phyloP scores from a whole-genome alignment of 2,797 vertebrate genomes.

The Chaenodraco wilsoni region DNA sequence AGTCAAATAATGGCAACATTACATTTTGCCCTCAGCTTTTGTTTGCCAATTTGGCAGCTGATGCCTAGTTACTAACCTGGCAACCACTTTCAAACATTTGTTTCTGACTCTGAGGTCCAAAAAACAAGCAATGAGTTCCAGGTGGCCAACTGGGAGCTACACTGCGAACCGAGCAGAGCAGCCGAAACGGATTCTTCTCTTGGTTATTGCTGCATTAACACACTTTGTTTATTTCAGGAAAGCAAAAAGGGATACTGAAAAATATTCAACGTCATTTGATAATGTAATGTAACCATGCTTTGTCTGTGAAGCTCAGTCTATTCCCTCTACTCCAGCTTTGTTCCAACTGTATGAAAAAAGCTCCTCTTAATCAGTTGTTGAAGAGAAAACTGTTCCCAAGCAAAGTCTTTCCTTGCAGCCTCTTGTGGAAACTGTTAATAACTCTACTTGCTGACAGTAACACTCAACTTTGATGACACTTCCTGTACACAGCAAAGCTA shows the following conservation, averaged over 20 bases:
- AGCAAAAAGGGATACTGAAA: background rate
- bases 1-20: slow-evolving; percentile 2
- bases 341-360: background rate
- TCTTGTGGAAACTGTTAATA: background rate
- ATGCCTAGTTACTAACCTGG: slow-evolving; percentile 33
- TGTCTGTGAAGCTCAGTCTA: background rate
- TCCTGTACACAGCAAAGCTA: slow-evolving; percentile 18
- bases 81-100: slow-evolving; percentile 40
- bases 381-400: background rate
- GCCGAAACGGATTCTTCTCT: background rate
- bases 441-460: background rate
- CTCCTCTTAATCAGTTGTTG: background rate
- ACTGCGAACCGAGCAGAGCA: slow-evolving; percentile 15
- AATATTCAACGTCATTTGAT: background rate
- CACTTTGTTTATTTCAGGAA: slow-evolving; percentile 11
- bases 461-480: slow-evolving; percentile 12
- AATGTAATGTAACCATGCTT: background rate
- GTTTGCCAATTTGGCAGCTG: slow-evolving; percentile 10
- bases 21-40: background rate
- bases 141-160: slow-evolving; percentile 26
- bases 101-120: slow-evolving; percentile 24
- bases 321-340: background rate
- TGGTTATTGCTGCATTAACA: background rate
- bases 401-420: background rate
- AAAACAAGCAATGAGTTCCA: slow-evolving; percentile 46